phyloP scores from a whole-genome alignment of 2,113 vertebrate species.

The Eolophus roseicapilla region DNA sequence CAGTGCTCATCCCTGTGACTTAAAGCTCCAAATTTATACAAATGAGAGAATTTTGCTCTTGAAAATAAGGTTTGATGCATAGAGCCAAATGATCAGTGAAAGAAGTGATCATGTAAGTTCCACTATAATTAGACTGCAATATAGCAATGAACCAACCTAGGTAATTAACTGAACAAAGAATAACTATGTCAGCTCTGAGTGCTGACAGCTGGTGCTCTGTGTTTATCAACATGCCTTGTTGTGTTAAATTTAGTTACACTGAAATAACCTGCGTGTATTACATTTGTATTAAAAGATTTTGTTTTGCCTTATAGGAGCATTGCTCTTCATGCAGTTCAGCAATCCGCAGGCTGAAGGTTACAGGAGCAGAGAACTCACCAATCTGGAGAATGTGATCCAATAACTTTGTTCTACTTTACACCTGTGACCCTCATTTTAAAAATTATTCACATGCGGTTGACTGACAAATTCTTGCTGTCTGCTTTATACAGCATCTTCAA shows the following conservation, averaged over 20 bases:
- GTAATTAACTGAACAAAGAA: conserved; percentile 41
- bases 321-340: background rate
- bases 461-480: conserved; percentile 8
- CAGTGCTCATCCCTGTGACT: background rate
- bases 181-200: background rate
- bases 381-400: background rate
- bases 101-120: background rate
- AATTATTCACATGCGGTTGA: background rate
- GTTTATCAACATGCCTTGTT: conserved; percentile 26
- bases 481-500: background rate
- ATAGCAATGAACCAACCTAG: background rate
- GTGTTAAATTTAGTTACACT: background rate
- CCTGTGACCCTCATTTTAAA: conserved; percentile 18
- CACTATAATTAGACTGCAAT: background rate
- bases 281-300: background rate
- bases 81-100: background rate
- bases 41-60: background rate
- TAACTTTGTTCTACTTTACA: background rate
- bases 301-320: background rate
- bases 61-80: background rate
- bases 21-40: background rate
- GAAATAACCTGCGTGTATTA: background rate
- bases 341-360: background rate
- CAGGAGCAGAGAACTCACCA: background rate
- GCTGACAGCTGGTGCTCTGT: conserved; percentile 33